Evolutionary conservation across 1,140 invertebrate genomes (phyloP), one percentile per base, ranked within the genome.

Genomic region (Leptinotarsa texana): DNA sequence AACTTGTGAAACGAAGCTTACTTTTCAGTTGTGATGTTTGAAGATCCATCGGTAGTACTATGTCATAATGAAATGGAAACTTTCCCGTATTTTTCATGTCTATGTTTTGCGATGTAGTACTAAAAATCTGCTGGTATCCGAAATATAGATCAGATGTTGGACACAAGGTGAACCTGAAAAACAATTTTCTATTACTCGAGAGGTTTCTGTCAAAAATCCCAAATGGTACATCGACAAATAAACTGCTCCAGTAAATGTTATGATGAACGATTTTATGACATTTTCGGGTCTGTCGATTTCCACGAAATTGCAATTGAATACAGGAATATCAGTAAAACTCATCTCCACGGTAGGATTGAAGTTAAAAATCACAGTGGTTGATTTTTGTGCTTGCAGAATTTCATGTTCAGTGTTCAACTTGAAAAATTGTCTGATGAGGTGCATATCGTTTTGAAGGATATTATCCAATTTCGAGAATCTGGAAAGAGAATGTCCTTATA

Each of bases 141-240:
- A 84, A 84, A 75, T 79, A 70, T 15, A 84, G n/a, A 68, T 80
- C 75, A 3, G 67, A 72, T 13, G 72, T 24, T 33, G 83, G 83
- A 65, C 79, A 82, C 18, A 84, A 18, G 47, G 77, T 73, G 69
- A 79, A 84, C 24, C 79, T 82, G 70, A 49, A 78, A 81, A 67
- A 33, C 6, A 22, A 70, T 13, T 27, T 13, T 18, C 22, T 27
- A 18, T 27, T 68, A 24, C 66, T 18, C 22, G 27, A 27, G n/a
- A 17, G 15, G 24, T 22, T 67, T n/a, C 3, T n/a, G n/a, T 21
- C 5, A 22, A 67, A 22, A 24, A n/a, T 18, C n/a, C 1, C 11
- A 47, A 27, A 4, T 68, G 4, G 11, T 72, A 72, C 70, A 49
- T 76, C 66, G 71, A 73, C 2, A 74, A 72, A 62, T 72, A 51